Conservation (phyloP, 2,797 vertebrate species). For the Phataginus tetradactyla region DNA sequence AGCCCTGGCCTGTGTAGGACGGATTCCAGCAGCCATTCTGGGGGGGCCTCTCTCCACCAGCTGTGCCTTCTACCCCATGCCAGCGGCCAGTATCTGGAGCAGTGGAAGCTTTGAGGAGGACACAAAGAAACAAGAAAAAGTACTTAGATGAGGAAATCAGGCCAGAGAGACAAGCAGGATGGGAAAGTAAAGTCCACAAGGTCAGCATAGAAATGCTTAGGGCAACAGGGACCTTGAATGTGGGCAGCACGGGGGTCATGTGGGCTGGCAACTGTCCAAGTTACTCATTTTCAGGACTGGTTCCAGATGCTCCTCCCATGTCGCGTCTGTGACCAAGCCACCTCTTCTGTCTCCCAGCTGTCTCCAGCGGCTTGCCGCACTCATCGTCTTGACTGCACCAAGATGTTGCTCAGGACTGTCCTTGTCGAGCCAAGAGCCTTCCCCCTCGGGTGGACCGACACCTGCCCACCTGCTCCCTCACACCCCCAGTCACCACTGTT, state of each 20-base stretch:
- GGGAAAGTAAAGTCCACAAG: neutral
- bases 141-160: neutral
- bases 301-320: neutral
- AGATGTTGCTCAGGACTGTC: neutral
- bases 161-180: neutral
- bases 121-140: neutral
- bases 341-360: neutral
- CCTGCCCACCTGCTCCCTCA: no score
- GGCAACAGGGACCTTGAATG: neutral
- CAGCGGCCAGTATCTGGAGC: no score
- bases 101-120: no score
- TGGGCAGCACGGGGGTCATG: no score
- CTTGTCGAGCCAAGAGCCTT: neutral
- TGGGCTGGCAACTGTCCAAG: neutral
- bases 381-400: neutral
- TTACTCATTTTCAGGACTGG: neutral
- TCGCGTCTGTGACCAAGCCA: neutral
- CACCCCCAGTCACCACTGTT: accelerated
- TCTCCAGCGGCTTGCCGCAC: neutral
- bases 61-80: neutral
- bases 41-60: neutral
- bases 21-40: neutral
- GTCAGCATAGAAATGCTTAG: neutral
- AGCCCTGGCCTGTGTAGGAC: neutral
- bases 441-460: no score